A percentile compares a stretch with the other conserved stretches of the same genome.
phyloP scores from a whole-genome alignment of 2,888 invertebrate genomes.

The Eudasyphora cyanicolor region DNA sequence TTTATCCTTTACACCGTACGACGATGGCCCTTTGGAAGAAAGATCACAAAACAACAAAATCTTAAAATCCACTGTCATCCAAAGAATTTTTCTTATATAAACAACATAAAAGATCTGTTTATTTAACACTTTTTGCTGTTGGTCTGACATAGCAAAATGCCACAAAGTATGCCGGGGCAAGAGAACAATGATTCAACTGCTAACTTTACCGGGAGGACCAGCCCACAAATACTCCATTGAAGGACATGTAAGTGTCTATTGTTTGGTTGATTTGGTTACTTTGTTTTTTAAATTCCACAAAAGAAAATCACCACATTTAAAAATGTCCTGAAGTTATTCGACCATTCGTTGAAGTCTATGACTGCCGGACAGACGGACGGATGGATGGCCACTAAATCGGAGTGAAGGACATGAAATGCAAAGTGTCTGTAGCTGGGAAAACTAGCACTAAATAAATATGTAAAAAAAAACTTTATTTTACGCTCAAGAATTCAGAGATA shows the following conservation, averaged over 20 bases:
- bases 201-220: conserved; percentile 33
- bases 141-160: neutral
- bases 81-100: conserved; percentile 69
- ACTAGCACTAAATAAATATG: conserved; percentile 25
- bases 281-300: neutral
- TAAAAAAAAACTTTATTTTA: conserved; percentile 32
- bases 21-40: no score
- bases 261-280: neutral
- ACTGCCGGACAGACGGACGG: neutral
- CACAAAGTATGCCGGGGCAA: conserved; percentile 33
- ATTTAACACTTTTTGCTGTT: conserved; percentile 71
- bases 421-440: conserved; percentile 9
- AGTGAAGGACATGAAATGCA: no score
- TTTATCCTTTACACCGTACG: no score
- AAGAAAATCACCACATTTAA: conserved; percentile 33
- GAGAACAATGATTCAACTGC: neutral
- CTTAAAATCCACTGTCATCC: conserved; percentile 75
- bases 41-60: neutral
- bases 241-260: conserved; percentile 22
- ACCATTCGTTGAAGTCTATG: neutral
- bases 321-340: conserved; percentile 47
- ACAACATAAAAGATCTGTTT: conserved; percentile 65
- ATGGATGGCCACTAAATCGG: no score
- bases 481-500: conserved; percentile 25
- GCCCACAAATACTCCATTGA: neutral